These are phyloP conservation scores for Drosophila infuscata DNA, from an alignment of 2,888 invertebrate species.

Conservation along the genomic window DNA sequence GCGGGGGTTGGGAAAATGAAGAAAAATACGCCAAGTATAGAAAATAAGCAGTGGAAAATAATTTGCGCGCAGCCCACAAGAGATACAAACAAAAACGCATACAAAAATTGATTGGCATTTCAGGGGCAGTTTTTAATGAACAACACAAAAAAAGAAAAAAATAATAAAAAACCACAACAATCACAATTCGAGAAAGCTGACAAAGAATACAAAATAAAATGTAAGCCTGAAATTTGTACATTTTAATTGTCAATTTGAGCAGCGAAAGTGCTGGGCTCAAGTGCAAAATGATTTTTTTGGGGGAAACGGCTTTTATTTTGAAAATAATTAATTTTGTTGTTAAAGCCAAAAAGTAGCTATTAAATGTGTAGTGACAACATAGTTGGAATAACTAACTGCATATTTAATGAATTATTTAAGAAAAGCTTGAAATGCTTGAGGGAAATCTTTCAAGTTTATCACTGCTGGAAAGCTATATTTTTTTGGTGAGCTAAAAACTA, in stretches of 20 bases:
- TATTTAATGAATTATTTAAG: neutral
- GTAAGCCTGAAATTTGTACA: neutral
- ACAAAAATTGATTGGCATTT: slow-evolving; percentile 68
- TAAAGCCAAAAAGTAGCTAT: neutral
- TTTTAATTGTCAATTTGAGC: neutral
- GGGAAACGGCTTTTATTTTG: neutral
- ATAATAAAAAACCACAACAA: neutral
- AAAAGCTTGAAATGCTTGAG: neutral
- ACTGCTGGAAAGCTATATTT: neutral
- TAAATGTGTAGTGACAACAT: neutral
- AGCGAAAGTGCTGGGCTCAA: neutral
- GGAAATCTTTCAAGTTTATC: neutral
- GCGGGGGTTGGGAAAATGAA: neutral
- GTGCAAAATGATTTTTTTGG: neutral
- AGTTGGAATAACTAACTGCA: neutral
- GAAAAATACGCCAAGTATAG: slow-evolving; percentile 13
- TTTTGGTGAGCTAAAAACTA: too few relatives aligned
- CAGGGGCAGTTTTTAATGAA: slow-evolving; percentile 76
- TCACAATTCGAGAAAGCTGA: neutral
- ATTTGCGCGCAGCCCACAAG: neutral
- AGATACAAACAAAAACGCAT: neutral
- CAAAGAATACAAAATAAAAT: neutral
- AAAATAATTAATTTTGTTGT: neutral
- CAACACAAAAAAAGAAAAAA: slow-evolving; percentile 44
- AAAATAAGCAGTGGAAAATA: slow-evolving; percentile 3